A percentile compares a stretch with the other conserved stretches of the same genome.
Evolutionary conservation across 2,113 vertebrate species (phyloP).

Genomic region (Poecile atricapillus): DNA sequence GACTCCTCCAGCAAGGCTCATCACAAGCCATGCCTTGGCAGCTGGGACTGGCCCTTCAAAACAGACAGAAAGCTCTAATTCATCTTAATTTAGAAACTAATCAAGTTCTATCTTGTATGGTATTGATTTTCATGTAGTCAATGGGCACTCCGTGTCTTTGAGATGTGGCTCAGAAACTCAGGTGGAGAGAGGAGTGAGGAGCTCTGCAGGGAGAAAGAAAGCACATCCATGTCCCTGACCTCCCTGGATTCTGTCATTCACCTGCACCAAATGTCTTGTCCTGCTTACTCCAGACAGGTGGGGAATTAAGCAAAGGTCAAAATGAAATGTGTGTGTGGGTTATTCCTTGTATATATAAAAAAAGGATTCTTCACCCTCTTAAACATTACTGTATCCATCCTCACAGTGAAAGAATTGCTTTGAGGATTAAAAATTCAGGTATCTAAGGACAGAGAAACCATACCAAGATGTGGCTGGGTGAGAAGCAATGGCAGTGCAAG

Average conservation of each 20-base stretch:
- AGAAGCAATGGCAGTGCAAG: not conserved
- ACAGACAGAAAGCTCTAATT: not conserved
- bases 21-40: not conserved
- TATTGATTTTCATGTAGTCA: not conserved
- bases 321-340: rapidly evolving
- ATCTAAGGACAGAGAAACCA: not conserved
- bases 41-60: not conserved
- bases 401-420: not conserved
- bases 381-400: not conserved
- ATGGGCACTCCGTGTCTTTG: not conserved
- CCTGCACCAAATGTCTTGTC: not conserved
- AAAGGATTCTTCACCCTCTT: not conserved
- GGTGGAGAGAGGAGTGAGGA: not conserved
- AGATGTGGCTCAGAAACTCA: not conserved
- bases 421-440: not conserved
- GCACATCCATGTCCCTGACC: rapidly evolving
- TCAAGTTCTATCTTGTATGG: not conserved
- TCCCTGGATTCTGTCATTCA: not conserved
- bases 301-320: not conserved
- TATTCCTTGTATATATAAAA: not conserved
- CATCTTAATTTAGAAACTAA: not conserved
- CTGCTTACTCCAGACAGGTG: not conserved
- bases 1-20: not conserved
- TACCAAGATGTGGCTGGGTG: not conserved
- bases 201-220: not conserved